Evolutionary conservation across 2,888 invertebrate species (phyloP).

Genomic region (Acanthoscelides obtectus): DNA sequence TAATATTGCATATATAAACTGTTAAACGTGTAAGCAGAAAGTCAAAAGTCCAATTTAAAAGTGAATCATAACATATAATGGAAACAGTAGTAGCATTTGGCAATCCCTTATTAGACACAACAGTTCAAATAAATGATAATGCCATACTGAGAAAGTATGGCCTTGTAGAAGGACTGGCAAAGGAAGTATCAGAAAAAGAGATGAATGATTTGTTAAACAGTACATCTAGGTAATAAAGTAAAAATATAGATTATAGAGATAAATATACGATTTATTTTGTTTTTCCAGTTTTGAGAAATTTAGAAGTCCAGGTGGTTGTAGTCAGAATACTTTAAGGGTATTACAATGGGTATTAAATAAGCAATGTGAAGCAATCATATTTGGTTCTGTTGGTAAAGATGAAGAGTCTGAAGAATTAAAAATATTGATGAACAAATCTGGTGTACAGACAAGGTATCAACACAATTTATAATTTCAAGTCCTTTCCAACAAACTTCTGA

Average conservation of each 20-base stretch:
- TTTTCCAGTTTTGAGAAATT: constrained; percentile 29
- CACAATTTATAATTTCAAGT: neutral
- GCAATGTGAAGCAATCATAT: constrained; percentile 40
- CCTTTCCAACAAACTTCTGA: no score
- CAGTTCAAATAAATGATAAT: constrained; percentile 4
- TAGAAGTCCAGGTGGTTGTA: constrained; percentile 47
- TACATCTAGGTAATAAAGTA: neutral
- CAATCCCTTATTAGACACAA: constrained; percentile 8
- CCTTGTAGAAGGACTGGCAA: constrained; percentile 1
- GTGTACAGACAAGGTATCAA: constrained; percentile 44
- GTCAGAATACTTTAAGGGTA: constrained; percentile 50
- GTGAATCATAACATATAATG: neutral
- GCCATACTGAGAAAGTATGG: constrained; percentile 5
- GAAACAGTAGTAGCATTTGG: constrained; percentile 9
- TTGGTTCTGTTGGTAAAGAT: constrained; percentile 53
- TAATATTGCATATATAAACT: no score
- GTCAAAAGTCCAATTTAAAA: neutral
- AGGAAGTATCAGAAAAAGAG: neutral
- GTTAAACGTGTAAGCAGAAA: neutral
- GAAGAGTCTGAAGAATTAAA: constrained; percentile 45
- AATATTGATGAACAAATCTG: constrained; percentile 41
- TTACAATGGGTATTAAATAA: constrained; percentile 43
- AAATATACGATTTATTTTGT: neutral
- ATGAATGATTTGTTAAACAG: constrained; percentile 1
- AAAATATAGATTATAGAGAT: neutral